Percentiles rank a stretch among this genome's conserved stretches.
phyloP scores from a whole-genome alignment of 2,888 invertebrate species.

The Drosophila kanekoi region DNA sequence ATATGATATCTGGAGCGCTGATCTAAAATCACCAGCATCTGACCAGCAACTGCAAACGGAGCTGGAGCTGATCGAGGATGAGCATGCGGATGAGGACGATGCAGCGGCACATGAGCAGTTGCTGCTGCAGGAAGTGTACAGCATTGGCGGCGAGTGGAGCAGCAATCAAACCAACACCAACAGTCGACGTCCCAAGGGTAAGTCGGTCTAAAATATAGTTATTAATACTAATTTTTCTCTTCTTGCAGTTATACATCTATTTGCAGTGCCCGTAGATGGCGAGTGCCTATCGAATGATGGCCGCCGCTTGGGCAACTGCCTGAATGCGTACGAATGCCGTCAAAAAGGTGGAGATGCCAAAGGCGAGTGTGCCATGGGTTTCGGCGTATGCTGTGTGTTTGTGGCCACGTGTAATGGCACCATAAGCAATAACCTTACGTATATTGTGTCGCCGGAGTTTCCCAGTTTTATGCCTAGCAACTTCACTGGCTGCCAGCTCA shows the following conservation, averaged over 20 bases:
- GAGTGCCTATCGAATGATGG: constrained; percentile 91
- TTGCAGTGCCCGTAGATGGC: constrained; percentile 92
- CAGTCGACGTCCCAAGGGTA: constrained; percentile 54
- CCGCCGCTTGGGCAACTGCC: constrained; percentile 90
- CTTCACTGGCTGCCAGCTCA: constrained; percentile 89
- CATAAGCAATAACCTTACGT: constrained; percentile 92
- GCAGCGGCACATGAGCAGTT: constrained; percentile 22
- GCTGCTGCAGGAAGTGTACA: constrained; percentile 27
- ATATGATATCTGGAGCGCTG: constrained; percentile 83
- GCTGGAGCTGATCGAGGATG: constrained; percentile 21
- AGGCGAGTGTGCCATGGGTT: constrained; percentile 93
- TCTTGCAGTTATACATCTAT: constrained; percentile 90
- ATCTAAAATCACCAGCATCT: constrained; percentile 34
- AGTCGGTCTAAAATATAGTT: constrained; percentile 4
- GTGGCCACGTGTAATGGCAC: constrained; percentile 90
- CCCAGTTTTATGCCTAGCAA: constrained; percentile 90
- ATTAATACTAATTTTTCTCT: background rate
- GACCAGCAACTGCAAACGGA: constrained; percentile 34
- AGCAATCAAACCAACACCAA: constrained; percentile 8
- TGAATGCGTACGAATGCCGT: constrained; percentile 93
- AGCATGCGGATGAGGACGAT: constrained; percentile 25
- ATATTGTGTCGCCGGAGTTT: constrained; percentile 93
- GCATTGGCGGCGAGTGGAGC: constrained; percentile 18
- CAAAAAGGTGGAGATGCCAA: constrained; percentile 89
- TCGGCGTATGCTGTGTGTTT: constrained; percentile 94